These are phyloP conservation scores for Plagodis pulveraria DNA, from an alignment of 2,888 invertebrate genomes.

Conservation along the genomic window DNA sequence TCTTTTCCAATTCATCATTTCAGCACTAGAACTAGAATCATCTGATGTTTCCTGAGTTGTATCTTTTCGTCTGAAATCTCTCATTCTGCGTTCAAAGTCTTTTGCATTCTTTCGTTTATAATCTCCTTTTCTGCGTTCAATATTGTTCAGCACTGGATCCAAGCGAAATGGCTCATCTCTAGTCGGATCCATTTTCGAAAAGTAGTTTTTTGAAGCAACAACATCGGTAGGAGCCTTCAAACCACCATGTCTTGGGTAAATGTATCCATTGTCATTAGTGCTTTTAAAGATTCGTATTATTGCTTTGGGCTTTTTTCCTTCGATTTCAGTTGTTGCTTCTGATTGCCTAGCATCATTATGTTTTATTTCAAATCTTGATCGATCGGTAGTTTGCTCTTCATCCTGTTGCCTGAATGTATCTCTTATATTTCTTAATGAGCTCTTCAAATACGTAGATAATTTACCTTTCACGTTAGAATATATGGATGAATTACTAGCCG, in stretches of 20 bases:
- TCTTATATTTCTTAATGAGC: slow-evolving; percentile 5
- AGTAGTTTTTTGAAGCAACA: slow-evolving; percentile 8
- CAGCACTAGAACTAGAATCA: slow-evolving; percentile 40
- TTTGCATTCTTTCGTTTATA: too few species aligned
- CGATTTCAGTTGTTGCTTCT: neutral
- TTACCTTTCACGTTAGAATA: slow-evolving; percentile 37
- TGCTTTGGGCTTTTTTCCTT: slow-evolving; percentile 3
- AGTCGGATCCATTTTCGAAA: slow-evolving; percentile 6
- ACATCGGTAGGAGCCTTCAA: neutral
- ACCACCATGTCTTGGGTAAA: neutral
- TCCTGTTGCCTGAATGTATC: neutral
- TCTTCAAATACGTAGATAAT: slow-evolving; percentile 1
- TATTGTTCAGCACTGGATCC: slow-evolving; percentile 54
- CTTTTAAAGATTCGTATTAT: slow-evolving; percentile 16
- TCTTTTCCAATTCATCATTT: slow-evolving; percentile 49
- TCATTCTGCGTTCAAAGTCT: slow-evolving; percentile 8
- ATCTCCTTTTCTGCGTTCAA: too few species aligned
- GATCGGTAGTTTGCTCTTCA: neutral
- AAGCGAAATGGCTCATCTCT: slow-evolving; percentile 34
- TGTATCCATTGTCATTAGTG: neutral
- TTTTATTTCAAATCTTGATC: slow-evolving; percentile 12
- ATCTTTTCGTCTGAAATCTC: slow-evolving; percentile 8
- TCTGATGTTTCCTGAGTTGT: neutral
- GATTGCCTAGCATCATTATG: neutral
- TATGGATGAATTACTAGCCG: slow-evolving; percentile 38